These are phyloP conservation scores for Silurus asotus DNA, from an alignment of 2,113 vertebrate species.

Conservation along the genomic window DNA sequence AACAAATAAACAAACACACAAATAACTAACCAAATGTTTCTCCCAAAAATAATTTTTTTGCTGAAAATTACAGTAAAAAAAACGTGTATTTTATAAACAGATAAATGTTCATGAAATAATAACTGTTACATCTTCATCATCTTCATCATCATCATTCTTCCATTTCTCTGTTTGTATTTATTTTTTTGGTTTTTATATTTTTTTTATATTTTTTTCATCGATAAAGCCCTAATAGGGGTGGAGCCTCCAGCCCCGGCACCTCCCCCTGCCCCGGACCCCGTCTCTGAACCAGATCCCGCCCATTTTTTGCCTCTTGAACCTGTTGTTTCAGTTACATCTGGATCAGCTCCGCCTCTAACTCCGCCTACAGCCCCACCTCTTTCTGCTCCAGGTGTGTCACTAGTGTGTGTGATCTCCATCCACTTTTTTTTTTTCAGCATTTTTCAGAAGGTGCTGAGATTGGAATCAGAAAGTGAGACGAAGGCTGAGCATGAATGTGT, in stretches of 20 bases:
- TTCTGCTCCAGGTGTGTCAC: slow-evolving; percentile 74
- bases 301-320: slow-evolving; percentile 5
- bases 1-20: too few species aligned
- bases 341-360: slow-evolving; percentile 42
- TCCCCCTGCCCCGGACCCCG: not conserved
- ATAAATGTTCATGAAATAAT: not conserved
- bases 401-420: not conserved
- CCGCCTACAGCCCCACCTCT: slow-evolving; percentile 37
- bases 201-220: not conserved
- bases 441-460: not conserved
- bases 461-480: not conserved
- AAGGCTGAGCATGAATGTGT: not conserved
- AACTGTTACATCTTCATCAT: not conserved
- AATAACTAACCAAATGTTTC: not conserved
- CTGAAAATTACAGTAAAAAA: not conserved
- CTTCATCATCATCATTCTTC: not conserved
- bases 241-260: slow-evolving; percentile 7
- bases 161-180: not conserved
- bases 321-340: not conserved
- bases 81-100: not conserved
- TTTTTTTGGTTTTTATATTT: not conserved
- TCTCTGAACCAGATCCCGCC: not conserved
- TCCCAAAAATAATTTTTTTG: not conserved
- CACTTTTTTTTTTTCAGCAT: not conserved
- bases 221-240: slow-evolving; percentile 2